Conservation (phyloP, 2,888 invertebrate genomes). For the Plebejus anna region DNA sequence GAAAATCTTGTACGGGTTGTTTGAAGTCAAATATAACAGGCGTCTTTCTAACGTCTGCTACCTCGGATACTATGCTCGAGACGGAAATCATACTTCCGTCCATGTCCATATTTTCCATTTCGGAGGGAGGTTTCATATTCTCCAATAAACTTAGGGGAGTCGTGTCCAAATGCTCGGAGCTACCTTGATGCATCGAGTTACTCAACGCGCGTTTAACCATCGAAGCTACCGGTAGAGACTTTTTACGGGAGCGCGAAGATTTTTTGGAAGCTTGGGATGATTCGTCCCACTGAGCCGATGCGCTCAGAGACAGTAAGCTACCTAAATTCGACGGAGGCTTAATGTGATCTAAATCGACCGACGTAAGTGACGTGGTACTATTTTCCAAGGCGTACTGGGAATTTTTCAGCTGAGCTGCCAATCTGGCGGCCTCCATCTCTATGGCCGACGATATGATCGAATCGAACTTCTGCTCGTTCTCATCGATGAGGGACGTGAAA, state of each 20-base stretch:
- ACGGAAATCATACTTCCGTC: slow-evolving; percentile 91
- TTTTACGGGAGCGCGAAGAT: slow-evolving; percentile 79
- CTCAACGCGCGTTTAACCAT: slow-evolving; percentile 86
- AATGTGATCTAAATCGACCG: slow-evolving; percentile 85
- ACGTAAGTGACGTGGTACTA: slow-evolving; percentile 80
- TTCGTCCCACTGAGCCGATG: slow-evolving; percentile 76
- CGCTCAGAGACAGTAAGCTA: slow-evolving; percentile 79
- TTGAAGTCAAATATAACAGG: slow-evolving; percentile 80
- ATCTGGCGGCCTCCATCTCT: slow-evolving; percentile 86
- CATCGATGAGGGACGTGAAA: slow-evolving; percentile 67
- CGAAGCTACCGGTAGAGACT: slow-evolving; percentile 84
- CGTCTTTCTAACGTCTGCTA: slow-evolving; percentile 79
- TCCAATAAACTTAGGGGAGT: slow-evolving; percentile 84
- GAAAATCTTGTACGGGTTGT: slow-evolving; percentile 76
- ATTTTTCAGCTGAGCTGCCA: slow-evolving; percentile 70
- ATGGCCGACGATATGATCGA: slow-evolving; percentile 86
- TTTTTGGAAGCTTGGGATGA: slow-evolving; percentile 53
- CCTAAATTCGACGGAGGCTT: slow-evolving; percentile 89
- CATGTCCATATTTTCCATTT: slow-evolving; percentile 89
- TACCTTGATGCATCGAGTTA: slow-evolving; percentile 74
- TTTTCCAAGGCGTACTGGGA: slow-evolving; percentile 71
- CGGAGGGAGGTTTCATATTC: slow-evolving; percentile 90
- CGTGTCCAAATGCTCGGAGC: slow-evolving; percentile 83
- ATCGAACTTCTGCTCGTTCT: slow-evolving; percentile 73
- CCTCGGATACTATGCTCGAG: slow-evolving; percentile 89